Evolutionary conservation across 2,888 invertebrate genomes (phyloP).

Genomic region (Xanthorhoe spadicearia): DNA sequence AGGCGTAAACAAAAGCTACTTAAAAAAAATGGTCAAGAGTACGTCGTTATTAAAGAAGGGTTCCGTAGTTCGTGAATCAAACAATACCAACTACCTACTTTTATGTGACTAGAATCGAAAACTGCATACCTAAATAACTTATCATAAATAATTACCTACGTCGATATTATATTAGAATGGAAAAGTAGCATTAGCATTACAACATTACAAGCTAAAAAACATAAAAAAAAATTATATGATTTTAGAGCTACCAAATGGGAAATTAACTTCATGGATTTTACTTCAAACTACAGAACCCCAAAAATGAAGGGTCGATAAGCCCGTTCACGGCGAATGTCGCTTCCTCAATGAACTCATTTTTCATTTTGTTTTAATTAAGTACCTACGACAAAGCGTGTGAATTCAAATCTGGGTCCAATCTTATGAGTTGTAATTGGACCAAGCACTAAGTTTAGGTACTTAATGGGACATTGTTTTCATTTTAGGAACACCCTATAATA

Average conservation of each 20-base stretch:
- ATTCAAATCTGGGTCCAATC: slow-evolving; percentile 1
- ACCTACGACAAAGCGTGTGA: slow-evolving; percentile 18
- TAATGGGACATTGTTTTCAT: no score
- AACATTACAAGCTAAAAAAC: no score
- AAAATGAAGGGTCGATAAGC: slow-evolving; percentile 30
- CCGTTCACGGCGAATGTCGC: slow-evolving; percentile 23
- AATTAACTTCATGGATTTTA: no score
- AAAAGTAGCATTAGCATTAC: no score
- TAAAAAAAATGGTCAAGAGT: slow-evolving; percentile 5
- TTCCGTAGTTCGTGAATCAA: not conserved
- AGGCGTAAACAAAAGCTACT: slow-evolving; percentile 45
- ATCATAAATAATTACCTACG: no score
- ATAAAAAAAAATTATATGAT: no score
- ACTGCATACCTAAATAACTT: no score
- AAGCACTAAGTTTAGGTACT: no score
- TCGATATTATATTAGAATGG: no score
- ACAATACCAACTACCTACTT: no score
- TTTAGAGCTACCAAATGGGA: no score
- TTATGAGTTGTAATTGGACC: not conserved
- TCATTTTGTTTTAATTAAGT: slow-evolving; percentile 6
- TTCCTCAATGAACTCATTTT: slow-evolving; percentile 28
- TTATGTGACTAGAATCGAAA: not conserved
- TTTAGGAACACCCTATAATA: no score
- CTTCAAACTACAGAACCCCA: slow-evolving; percentile 2
- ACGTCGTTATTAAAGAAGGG: not conserved